Evolutionary conservation across 92 coral and sea anemone genomes (phyloP).

Genomic region (Siderastrea siderea): DNA sequence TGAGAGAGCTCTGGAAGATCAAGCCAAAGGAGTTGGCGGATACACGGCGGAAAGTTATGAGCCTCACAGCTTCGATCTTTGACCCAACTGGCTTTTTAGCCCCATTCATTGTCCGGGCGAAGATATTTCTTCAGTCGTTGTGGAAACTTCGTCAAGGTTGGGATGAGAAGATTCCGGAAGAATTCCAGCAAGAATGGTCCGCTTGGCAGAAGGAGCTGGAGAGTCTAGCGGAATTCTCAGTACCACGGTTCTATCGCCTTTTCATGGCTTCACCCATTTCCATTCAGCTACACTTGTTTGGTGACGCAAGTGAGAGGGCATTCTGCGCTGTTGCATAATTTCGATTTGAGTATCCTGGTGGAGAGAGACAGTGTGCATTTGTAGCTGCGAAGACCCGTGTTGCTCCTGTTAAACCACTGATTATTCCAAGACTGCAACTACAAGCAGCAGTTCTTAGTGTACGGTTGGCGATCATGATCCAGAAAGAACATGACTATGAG

Average conservation of each 20-base stretch:
- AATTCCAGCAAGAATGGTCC: conserved; percentile 38
- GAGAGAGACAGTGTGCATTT: conserved; percentile 7
- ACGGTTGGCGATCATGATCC: background rate
- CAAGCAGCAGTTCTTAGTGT: conserved; percentile 5
- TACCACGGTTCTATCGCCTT: background rate
- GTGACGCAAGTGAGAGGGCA: conserved; percentile 23
- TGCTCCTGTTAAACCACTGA: background rate
- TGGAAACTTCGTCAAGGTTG: conserved; percentile 57
- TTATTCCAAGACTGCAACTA: background rate
- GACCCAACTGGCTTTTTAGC: conserved; percentile 48
- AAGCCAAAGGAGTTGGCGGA: conserved; percentile 43
- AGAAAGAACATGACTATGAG: conserved; percentile 23
- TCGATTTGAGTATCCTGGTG: background rate
- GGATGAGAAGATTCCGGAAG: conserved; percentile 55
- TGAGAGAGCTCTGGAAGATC: conserved; percentile 47
- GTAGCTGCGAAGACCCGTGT: conserved; percentile 6
- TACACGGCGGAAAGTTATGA: conserved; percentile 21
- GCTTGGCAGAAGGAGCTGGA: background rate
- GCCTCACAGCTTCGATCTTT: conserved; percentile 3
- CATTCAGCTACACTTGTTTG: conserved; percentile 37
- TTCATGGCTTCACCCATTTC: background rate
- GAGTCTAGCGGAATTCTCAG: background rate
- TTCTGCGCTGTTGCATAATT: conserved; percentile 54
- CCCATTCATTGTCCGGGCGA: conserved; percentile 48
- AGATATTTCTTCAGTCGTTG: conserved; percentile 48